Evolutionary conservation across 2,888 invertebrate genomes (phyloP), one percentile per base, ranked within the genome.

Genomic region (Onthophagus sagittarius): DNA sequence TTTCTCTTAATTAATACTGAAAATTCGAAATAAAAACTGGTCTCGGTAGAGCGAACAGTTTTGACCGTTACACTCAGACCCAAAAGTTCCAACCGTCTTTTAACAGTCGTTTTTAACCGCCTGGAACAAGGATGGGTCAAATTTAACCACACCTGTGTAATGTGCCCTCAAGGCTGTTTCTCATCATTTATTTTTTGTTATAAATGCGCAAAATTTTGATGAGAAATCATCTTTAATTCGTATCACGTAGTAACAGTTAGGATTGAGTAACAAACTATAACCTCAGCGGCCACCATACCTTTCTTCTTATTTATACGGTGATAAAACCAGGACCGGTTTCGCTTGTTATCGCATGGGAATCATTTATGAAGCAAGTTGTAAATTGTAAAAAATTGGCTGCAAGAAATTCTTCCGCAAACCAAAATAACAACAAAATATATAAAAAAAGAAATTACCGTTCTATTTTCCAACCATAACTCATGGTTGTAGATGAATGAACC

Each of bases 401-500:
- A 53, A 4, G 11, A 53, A 53, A 53, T 53, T 53, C 39, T 53
- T 53, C 11, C 39, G 23, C 23, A 23, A 53, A 53, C 6, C 39
- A 9, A 9, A 53, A 53, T 7, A 33, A n/a, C 23, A 23, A 23
- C 3, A 23, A 2, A 23, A 23, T 23, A 2, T 23, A 23, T 2
- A 23, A 23, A 23, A 23, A 23, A 23, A 23, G 3, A 23, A 23
- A 23, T 86, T 86, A 94, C 94, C 87, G 92, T 87, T 85, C 94
- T 88, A 82, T 90, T 91, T 79, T 91, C 89, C 78, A 93, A 88
- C 95, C 95, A 95, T 78, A 88, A 87, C 72, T 89, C 88, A 83
- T 93, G 93, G 83, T 92, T 89, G 85, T 93, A 94, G 74, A 87
- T 85, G 82, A 92, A 89, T 74, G 88, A 88, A 72, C 94, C 94